Conservation (phyloP, 2,888 invertebrate genomes). For the Sphaerophoria taeniata region DNA sequence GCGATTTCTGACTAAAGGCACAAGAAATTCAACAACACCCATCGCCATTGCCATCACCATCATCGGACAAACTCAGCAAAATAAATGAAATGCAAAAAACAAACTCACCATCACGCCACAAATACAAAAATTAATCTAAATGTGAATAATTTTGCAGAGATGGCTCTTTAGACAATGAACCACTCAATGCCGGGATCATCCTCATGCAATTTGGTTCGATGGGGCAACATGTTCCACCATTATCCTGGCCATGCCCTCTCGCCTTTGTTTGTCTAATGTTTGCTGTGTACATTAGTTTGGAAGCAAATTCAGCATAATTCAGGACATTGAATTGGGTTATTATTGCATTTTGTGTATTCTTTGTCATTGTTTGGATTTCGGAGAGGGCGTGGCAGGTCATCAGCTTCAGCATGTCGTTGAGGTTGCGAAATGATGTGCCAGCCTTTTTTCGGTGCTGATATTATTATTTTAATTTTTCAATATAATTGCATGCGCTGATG, state of each 20-base stretch:
- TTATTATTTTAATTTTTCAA: slow-evolving; percentile 21
- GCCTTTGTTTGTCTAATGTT: not conserved
- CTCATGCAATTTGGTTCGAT: not conserved
- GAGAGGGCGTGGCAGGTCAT: slow-evolving; percentile 5
- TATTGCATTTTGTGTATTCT: not conserved
- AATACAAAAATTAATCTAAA: slow-evolving; percentile 9
- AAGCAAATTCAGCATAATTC: slow-evolving; percentile 7
- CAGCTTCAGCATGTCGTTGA: not conserved
- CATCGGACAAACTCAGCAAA: not conserved
- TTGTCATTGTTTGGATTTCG: not conserved
- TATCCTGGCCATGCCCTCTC: not conserved
- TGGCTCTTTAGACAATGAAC: not conserved
- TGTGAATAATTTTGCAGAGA: not conserved
- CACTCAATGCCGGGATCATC: not conserved
- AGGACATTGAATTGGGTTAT: slow-evolving; percentile 18
- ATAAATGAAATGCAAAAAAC: not conserved
- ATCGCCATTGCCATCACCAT: too few relatives aligned
- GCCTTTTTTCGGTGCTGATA: slow-evolving; percentile 7
- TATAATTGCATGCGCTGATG: not conserved
- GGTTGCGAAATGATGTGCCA: not conserved
- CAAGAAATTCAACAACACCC: slow-evolving; percentile 8
- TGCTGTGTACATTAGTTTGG: not conserved
- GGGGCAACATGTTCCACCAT: not conserved
- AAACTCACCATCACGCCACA: not conserved
- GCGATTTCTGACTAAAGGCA: not conserved